These are phyloP conservation scores for Stenichneumon culpator DNA, from an alignment of 2,888 invertebrate genomes.

Conservation along the genomic window DNA sequence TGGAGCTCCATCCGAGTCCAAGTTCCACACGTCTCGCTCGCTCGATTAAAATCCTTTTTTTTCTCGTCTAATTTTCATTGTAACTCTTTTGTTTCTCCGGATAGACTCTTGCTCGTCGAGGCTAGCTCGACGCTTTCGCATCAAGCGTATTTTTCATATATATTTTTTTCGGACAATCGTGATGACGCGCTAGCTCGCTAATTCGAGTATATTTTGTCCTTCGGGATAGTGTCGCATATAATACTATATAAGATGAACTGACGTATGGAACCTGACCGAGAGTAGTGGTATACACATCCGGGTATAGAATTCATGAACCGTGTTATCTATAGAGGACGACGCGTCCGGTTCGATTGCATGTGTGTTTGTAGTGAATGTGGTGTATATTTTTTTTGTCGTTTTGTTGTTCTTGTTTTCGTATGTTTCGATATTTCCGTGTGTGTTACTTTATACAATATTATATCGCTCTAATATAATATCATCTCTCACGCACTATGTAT, in stretches of 20 bases:
- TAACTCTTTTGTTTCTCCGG: slow-evolving; percentile 55
- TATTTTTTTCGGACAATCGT: slow-evolving; percentile 55
- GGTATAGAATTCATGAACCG: slow-evolving; percentile 64
- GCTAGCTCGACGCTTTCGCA: slow-evolving; percentile 64
- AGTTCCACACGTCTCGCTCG: slow-evolving; percentile 80
- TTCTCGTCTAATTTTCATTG: slow-evolving; percentile 45
- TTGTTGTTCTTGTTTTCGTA: slow-evolving; percentile 65
- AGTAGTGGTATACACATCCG: slow-evolving; percentile 70
- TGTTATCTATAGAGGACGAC: slow-evolving; percentile 61
- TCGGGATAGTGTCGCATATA: slow-evolving; percentile 52
- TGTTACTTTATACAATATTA: slow-evolving; percentile 80
- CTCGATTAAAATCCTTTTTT: slow-evolving; percentile 61
- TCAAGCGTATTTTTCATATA: slow-evolving; percentile 57
- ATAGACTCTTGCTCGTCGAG: slow-evolving; percentile 59
- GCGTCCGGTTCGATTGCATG: slow-evolving; percentile 57
- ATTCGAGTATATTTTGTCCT: slow-evolving; percentile 63
- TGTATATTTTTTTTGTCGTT: slow-evolving; percentile 58
- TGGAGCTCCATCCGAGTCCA: slow-evolving; percentile 79
- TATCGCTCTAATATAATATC: slow-evolving; percentile 81
- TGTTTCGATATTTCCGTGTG: slow-evolving; percentile 56
- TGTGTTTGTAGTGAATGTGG: slow-evolving; percentile 53
- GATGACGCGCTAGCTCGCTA: slow-evolving; percentile 61
- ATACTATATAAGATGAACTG: slow-evolving; percentile 63
- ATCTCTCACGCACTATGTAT: slow-evolving; percentile 81
- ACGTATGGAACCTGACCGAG: slow-evolving; percentile 75